Evolutionary conservation across 2,113 vertebrate species (phyloP), one percentile per base, ranked within the genome.

Genomic region (Nicator chloris): DNA sequence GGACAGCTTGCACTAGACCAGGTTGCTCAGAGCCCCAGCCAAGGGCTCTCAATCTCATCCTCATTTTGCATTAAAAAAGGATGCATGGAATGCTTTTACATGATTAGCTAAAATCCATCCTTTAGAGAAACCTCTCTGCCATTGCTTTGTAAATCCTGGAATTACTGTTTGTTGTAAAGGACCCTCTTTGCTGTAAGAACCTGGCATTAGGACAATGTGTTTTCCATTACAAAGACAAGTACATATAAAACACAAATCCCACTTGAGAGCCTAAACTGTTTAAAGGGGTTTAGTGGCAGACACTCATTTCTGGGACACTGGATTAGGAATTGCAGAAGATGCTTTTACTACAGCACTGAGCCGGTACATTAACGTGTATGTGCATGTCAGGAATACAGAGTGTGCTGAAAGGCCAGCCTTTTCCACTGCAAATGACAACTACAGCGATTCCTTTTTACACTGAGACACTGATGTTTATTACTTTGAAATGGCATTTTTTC

Each of bases 201-300:
- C 49, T 88, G 86, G 33, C 49, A 76, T 94, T 88, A 94, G 71
- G 30, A 89, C 93, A 87, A 31, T 86, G 72, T 77, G 33, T 90
- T 96, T 89, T 91, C 92, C 56, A 83, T 94, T 95, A 86, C 23
- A 80, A 68, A 85, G 51, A 68, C 79, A 96, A 92, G 33, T 69
- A 75, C 59, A 49, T 65, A 77, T 93, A 80, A 91, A 93, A 54
- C 37, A 92, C 73, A 97, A 94, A 97, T 96, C 88, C 86, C 92
- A 63, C 88, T 96, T 82, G 71, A 96, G 91, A 90, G 64, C 42
- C 53, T 95, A 60, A 97, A 71, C 75, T 88, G 27, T 96, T 92
- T 86, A 73, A 94, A 95, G 82, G 68, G 91, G 35, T 95, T 96
- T 95, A 96, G 54, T 95, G 88, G 96, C 91, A 96, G 79, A 47